Evolutionary conservation across 2,888 invertebrate species (phyloP), one percentile per base, ranked within the genome.

Genomic region (Agrotis clavis): DNA sequence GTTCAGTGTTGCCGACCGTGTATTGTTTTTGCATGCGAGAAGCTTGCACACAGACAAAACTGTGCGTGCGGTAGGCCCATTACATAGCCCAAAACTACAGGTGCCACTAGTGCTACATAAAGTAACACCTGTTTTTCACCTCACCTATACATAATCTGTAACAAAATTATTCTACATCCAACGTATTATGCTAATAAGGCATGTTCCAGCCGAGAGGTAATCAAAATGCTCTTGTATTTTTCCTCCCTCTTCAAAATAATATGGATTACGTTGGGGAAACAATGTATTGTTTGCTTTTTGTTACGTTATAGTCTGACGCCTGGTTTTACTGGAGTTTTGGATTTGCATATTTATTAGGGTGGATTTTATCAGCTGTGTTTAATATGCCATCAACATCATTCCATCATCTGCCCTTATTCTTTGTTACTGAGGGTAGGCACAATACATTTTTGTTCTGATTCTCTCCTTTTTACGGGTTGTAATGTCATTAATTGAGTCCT

Each of bases 101-200:
- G 1, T 4, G 16, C 1, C 4, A 9, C 2, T 41, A 25, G 9
- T 13, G 56, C 2, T 19, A 35, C 7, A 16, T 4, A 16, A 54
- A 0, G 57, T 4, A 25, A 47, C 47, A 72, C 48, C n/a, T 25
- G 50, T 60, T 67, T 67, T 30, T 30, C 68, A 54, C 13, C 16
- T 50, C 14, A 21, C 25, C 57, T 48, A n/a, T n/a, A 59, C 56
- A 30, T 59, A 79, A 73, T 73, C 48, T 50, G 50, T 64, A 59
- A 25, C n/a, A 64, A 80, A 77, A 77, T 77, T 83, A 82, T 85
- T 53, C 83, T 74, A 41, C n/a, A 54, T 74, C 67, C 67, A 57
- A n/a, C 47, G 41, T 53, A 76, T 84, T 86, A 84, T 86, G 84
- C 18, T 81, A 84, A 86, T 79, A 18, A 67, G 51, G 41, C 35